phyloP scores from a whole-genome alignment of 2,888 invertebrate genomes.

The Xanthostigma xanthostigma region DNA sequence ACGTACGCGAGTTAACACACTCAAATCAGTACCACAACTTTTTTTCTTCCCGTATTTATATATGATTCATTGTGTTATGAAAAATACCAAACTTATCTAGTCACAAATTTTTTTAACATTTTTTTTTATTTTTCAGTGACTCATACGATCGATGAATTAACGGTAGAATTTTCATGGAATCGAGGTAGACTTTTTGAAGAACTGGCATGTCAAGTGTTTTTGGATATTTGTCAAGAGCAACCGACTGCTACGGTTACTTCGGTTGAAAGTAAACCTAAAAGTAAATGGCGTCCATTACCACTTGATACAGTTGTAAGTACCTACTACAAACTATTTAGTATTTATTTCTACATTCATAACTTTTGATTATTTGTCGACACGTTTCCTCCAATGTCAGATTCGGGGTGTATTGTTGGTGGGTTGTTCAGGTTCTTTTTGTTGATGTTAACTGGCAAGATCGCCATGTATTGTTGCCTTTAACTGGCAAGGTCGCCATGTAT shows the following conservation, averaged over 20 bases:
- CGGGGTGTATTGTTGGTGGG: too few species aligned
- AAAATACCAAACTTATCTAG: not conserved
- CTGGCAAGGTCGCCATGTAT: too few species aligned
- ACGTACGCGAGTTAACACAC: too few species aligned
- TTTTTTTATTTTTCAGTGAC: slow-evolving; percentile 41
- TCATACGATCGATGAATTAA: slow-evolving; percentile 58
- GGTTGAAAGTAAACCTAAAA: slow-evolving; percentile 76
- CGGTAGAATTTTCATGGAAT: slow-evolving; percentile 80
- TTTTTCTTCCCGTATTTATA: too few species aligned
- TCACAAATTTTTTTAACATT: slow-evolving; percentile 6
- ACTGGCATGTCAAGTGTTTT: slow-evolving; percentile 61
- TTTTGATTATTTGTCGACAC: too few species aligned
- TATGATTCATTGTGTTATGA: not conserved
- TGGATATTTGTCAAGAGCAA: slow-evolving; percentile 64
- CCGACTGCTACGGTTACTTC: slow-evolving; percentile 58
- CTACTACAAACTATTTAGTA: too few species aligned
- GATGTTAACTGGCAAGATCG: too few species aligned
- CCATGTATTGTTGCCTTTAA: too few species aligned
- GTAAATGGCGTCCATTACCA: slow-evolving; percentile 90
- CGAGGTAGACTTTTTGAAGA: slow-evolving; percentile 78
- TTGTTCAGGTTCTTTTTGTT: too few species aligned
- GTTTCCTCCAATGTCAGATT: too few species aligned
- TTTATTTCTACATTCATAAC: not conserved
- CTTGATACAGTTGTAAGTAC: slow-evolving; percentile 82
- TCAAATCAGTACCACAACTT: too few species aligned